phyloP scores from a whole-genome alignment of 53 echinoderm and acorn worm genomes.

The Crossaster papposus region DNA sequence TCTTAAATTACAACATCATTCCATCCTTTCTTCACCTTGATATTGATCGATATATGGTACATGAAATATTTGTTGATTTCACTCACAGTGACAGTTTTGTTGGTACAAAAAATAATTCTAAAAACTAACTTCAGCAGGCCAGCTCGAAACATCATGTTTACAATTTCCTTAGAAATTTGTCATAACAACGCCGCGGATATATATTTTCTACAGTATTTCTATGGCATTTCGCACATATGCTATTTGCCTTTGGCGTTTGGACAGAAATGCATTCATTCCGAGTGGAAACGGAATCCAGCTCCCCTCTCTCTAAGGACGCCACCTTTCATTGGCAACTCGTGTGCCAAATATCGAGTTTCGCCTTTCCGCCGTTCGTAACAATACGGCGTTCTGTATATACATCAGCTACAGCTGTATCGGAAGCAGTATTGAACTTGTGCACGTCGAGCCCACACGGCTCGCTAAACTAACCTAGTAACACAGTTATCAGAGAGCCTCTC shows the following conservation, averaged over 20 bases:
- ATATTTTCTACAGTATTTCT: not conserved
- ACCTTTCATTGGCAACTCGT: not conserved
- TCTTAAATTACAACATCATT: no score
- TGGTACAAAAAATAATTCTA: no score
- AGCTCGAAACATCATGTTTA: no score
- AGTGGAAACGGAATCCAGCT: slow-evolving; percentile 4
- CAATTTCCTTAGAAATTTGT: no score
- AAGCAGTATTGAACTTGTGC: not conserved
- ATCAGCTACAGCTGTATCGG: slow-evolving; percentile 16
- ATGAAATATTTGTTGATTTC: no score
- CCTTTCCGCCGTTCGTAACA: not conserved
- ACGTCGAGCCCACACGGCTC: not conserved
- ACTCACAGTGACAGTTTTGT: no score
- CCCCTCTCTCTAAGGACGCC: not conserved
- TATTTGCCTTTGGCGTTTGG: not conserved
- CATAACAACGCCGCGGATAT: no score
- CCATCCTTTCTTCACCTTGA: no score
- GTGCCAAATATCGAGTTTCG: not conserved
- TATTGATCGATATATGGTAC: no score
- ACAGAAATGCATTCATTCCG: not conserved
- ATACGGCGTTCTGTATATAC: not conserved
- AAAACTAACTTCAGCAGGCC: no score
- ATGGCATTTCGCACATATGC: not conserved
- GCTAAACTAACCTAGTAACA: slow-evolving; percentile 9
- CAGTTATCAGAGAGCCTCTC: not conserved